phyloP scores from a whole-genome alignment of 2,797 vertebrate genomes.

The Anas capensis region DNA sequence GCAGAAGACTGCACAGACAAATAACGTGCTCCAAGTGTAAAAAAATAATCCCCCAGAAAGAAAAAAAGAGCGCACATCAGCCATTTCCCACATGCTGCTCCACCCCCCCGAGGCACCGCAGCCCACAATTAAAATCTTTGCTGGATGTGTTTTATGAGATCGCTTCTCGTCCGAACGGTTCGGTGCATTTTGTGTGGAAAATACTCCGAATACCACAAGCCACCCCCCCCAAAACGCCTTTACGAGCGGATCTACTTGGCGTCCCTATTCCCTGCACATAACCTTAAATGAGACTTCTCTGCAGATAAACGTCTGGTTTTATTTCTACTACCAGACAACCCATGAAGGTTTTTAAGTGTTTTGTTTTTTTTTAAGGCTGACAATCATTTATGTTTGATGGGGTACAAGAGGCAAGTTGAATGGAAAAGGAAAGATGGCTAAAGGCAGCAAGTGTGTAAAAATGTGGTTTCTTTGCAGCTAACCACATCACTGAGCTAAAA shows the following conservation, averaged over 20 bases:
- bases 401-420: background rate
- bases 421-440: conserved; percentile 1
- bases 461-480: background rate
- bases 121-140: background rate
- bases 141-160: conserved; percentile 15
- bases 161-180: accelerated
- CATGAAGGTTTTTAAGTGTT: background rate
- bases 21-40: background rate
- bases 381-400: background rate
- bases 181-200: background rate
- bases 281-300: background rate
- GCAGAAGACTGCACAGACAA: background rate
- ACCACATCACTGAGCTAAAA: conserved; percentile 16
- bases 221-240: background rate
- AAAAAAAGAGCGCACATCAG: background rate
- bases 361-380: background rate
- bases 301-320: background rate
- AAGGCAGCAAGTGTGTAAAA: conserved; percentile 21
- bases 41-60: background rate
- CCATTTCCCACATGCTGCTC: background rate
- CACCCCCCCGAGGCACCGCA: background rate
- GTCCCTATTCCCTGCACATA: background rate
- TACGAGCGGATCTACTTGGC: background rate
- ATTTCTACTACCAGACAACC: background rate
- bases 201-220: background rate